Percentiles rank a stretch among this genome's conserved stretches.
Evolutionary conservation across 1,140 invertebrate species (phyloP).

Genomic region (Stratiolaelaps scimitus): DNA sequence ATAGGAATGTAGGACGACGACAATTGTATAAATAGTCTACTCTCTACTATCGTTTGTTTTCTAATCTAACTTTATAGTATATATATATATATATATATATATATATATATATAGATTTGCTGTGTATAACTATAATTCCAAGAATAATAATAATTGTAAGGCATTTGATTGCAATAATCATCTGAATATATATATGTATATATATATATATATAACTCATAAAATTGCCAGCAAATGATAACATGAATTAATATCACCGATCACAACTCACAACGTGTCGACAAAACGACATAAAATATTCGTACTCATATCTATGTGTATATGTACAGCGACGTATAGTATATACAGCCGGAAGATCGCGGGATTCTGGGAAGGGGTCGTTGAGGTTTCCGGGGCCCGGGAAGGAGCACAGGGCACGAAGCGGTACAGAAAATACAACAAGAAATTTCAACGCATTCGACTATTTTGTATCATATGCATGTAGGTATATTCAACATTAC

Average conservation of each 20-base stretch:
- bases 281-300: constrained; percentile 19
- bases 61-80: constrained; percentile 1
- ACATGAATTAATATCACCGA: constrained; percentile 28
- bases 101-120: not conserved
- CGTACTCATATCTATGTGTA: too few relatives aligned
- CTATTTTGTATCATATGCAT: too few relatives aligned
- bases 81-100: constrained; percentile 2
- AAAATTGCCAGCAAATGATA: not conserved
- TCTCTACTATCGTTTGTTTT: constrained; percentile 1
- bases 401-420: too few relatives aligned
- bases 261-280: constrained; percentile 26
- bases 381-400: too few relatives aligned
- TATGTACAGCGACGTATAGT: constrained; percentile 22
- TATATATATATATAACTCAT: not conserved
- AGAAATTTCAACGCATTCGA: too few relatives aligned
- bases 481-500: too few relatives aligned
- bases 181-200: not conserved
- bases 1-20: constrained; percentile 14
- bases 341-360: constrained; percentile 4
- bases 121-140: constrained; percentile 4
- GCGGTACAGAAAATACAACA: too few relatives aligned
- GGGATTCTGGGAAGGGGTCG: too few relatives aligned
- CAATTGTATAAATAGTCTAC: constrained; percentile 26
- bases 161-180: too few relatives aligned
- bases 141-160: constrained; percentile 4